phyloP scores from a whole-genome alignment of 2,113 vertebrate genomes.

The Megaceryle maxima region DNA sequence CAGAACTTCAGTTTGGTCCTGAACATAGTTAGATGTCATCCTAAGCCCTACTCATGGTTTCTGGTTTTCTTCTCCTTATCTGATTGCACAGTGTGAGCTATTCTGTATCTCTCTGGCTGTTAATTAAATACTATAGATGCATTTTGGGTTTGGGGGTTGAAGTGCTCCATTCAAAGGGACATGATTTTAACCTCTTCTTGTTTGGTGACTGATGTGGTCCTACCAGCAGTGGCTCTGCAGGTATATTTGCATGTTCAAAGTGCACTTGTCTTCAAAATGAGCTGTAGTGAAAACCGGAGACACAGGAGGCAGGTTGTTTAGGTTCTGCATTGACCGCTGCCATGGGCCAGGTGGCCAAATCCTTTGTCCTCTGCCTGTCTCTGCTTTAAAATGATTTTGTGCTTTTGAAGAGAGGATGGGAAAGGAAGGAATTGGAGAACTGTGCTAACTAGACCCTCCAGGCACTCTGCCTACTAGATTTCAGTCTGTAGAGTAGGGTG shows the following conservation, averaged over 20 bases:
- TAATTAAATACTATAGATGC: background rate
- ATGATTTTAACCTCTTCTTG: background rate
- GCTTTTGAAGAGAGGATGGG: background rate
- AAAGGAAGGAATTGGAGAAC: background rate
- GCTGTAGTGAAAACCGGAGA: background rate
- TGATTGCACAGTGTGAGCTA: background rate
- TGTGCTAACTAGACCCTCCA: background rate
- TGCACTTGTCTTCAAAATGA: background rate
- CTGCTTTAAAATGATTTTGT: background rate
- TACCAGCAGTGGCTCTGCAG: background rate
- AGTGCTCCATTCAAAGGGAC: background rate
- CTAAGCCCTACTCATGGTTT: background rate
- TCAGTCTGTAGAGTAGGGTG: accelerated
- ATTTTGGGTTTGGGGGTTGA: background rate
- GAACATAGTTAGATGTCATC: background rate
- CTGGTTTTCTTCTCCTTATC: background rate
- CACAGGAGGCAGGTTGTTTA: accelerated
- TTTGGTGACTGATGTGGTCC: background rate
- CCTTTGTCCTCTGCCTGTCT: background rate
- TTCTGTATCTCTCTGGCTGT: background rate
- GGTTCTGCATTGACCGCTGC: background rate
- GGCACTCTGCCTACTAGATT: background rate
- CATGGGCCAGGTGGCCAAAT: background rate
- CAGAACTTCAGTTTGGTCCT: background rate
- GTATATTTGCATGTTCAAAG: background rate